Evolutionary conservation across 2,888 invertebrate genomes (phyloP), one percentile per base, ranked within the genome.

Genomic region (Synanthedon formicaeformis): DNA sequence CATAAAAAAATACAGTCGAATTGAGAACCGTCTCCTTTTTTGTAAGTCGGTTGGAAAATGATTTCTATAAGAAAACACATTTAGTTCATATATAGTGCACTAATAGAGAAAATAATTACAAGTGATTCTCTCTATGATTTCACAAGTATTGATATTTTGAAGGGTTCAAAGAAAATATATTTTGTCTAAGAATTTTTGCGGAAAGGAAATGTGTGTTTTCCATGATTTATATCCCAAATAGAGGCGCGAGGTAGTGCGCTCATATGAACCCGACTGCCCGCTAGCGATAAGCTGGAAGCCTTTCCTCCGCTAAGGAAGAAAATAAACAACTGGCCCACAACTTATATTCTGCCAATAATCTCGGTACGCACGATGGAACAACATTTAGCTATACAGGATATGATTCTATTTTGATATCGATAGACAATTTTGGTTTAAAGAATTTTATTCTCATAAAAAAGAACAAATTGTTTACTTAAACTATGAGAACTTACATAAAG

Each of bases 181-280:
- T 79, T 75, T 60, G 71, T 76, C 71, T 67, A 64, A 78, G 71
- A 73, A 75, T 78, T 81, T 80, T 56, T 77, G 78, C 66, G 76
- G 80, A 83, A 73, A 83, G 83, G 78, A 79, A 83, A 84, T 84
- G 81, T 83, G 84, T 82, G 81, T 81, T 83, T 77, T 71, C 69
- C 74, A 83, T 84, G 83, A 86, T 86, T 85, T 85, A 86, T 84
- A 75, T 76, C 75, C 76, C 73, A 71, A 79, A 80, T 72, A 75
- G 75, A 75, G 76, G 77, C 69, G 73, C 63, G 77, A 78, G 78
- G 72, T 75, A 73, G 74, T 69, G 71, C 69, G 68, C 63, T 67
- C 71, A 68, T 73, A 75, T 73, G 75, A 76, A 67, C 71, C 69
- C 66, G 75, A 73, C 84, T 86, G 86, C 68, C 78, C 78, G 74